A percentile compares a stretch with the other conserved stretches of the same genome.
Conservation (phyloP, 2,797 vertebrate species). For the Argentina silus region DNA sequence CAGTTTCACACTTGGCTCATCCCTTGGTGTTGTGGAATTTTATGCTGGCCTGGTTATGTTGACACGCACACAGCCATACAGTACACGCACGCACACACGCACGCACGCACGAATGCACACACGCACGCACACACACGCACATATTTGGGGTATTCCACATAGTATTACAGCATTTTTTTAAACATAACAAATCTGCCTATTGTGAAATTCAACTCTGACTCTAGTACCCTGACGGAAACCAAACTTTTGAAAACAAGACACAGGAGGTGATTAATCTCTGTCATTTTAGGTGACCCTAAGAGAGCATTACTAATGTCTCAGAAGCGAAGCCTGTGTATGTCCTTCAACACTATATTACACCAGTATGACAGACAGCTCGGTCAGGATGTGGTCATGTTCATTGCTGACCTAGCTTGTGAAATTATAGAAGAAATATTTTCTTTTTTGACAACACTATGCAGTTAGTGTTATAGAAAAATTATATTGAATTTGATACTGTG, state of each 20-base stretch:
- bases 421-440: background rate
- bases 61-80: background rate
- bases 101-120: background rate
- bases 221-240: slow-evolving; percentile 23
- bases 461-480: too few relatives aligned
- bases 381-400: background rate
- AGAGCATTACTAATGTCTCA: slow-evolving; percentile 32
- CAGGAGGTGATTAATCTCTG: slow-evolving; percentile 27
- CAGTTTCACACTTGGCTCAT: slow-evolving; percentile 36
- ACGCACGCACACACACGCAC: background rate
- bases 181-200: background rate
- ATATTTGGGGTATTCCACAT: too few relatives aligned
- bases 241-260: slow-evolving; percentile 24
- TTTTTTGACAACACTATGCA: background rate
- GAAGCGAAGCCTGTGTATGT: background rate
- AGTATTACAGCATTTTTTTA: too few relatives aligned
- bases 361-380: background rate
- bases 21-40: slow-evolving; percentile 35
- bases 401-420: background rate
- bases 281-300: slow-evolving; percentile 29
- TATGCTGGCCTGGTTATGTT: slow-evolving; percentile 18
- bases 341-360: background rate
- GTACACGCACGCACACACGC: background rate
- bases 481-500: background rate
- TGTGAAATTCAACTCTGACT: slow-evolving; percentile 25